Percentiles rank a stretch among this genome's conserved stretches.
Evolutionary conservation across 2,113 vertebrate species (phyloP).

Genomic region (Tenrec ecaudatus): DNA sequence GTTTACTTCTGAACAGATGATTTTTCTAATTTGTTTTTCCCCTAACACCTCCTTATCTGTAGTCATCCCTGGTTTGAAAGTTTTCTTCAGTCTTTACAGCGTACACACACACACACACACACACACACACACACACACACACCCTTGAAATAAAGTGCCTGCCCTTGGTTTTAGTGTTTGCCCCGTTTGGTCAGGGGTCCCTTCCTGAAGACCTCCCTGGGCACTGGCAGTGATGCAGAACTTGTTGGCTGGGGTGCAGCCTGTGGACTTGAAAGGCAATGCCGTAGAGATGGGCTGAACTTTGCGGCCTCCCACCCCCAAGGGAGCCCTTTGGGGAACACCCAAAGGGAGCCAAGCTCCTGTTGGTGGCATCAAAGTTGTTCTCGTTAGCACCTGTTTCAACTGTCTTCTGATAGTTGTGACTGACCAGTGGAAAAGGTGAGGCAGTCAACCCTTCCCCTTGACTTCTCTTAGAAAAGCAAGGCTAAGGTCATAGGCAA

Average conservation of each 20-base stretch:
- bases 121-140: constrained; percentile 71
- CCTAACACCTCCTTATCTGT: background rate
- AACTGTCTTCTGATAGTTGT: constrained; percentile 76
- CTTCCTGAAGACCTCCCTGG: constrained; percentile 87
- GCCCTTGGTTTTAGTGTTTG: constrained; percentile 88
- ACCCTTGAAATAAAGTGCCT: constrained; percentile 87
- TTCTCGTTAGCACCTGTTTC: constrained; percentile 84
- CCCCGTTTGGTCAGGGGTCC: constrained; percentile 90
- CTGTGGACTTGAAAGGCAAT: constrained; percentile 82
- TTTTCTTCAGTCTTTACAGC: constrained; percentile 73
- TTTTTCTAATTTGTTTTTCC: constrained; percentile 61
- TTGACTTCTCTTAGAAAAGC: constrained; percentile 73
- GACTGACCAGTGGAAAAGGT: constrained; percentile 58
- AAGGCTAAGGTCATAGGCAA: constrained; percentile 34
- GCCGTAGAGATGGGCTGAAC: constrained; percentile 87
- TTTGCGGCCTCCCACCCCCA: constrained; percentile 89
- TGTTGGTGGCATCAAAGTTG: constrained; percentile 82
- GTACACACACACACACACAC: background rate
- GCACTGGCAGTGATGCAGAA: constrained; percentile 87
- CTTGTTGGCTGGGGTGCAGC: constrained; percentile 87
- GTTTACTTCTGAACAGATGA: background rate
- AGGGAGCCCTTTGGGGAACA: constrained; percentile 90
- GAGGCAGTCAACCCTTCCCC: constrained; percentile 58
- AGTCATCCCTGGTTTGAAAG: constrained; percentile 65
- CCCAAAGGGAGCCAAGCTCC: constrained; percentile 85